Evolutionary conservation across 2,113 vertebrate species (phyloP), one percentile per base, ranked within the genome.

Genomic region (Zapornia atra): DNA sequence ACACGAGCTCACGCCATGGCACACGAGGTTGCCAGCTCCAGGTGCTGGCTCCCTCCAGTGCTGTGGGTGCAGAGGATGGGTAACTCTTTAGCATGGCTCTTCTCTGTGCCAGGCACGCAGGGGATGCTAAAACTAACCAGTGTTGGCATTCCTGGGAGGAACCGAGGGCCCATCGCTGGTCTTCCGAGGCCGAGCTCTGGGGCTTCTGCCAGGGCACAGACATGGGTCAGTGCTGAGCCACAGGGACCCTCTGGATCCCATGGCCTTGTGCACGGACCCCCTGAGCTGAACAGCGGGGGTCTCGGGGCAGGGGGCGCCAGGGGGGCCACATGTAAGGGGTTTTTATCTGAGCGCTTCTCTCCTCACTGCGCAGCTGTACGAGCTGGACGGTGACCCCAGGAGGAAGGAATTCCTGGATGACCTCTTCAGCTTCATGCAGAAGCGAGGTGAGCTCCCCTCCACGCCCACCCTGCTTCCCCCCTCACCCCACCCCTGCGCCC

Each of bases 381-480:
- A 99, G 98, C 98, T 99, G 86, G 99, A 99, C 2, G 98, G 98
- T 8, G 99, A 99, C 96, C 99, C 99, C 68, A 99, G 99, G 96
- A 98, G 99, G 92, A 99, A 99, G 89, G 99, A 99, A 97, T 99
- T 99, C 94, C 97, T 99, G 90, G 99, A 99, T 0, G 99, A 99
- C 93, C 97, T 99, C 75, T 99, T 99, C 98, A 99, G 98, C 97
- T 99, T 99, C 97, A 99, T 99, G 99, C 99, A 99, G 96, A 99
- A 99, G 91, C 97, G 99, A 98, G 99, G 99, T 99, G 98, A 95
- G 98, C 66, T 24, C 54, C 56, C 33, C 42, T 44, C 0, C 3
- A 0, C 1, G 0, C 70, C 72, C 11, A 1, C 56, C 26, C 46
- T 5, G 9, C 53, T 46, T 44, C 42, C 44, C 44, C 44, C 44